Percentiles rank a stretch among this genome's conserved stretches.
phyloP scores from a whole-genome alignment of 2,797 vertebrate species.

The Intellagama lesueurii region DNA sequence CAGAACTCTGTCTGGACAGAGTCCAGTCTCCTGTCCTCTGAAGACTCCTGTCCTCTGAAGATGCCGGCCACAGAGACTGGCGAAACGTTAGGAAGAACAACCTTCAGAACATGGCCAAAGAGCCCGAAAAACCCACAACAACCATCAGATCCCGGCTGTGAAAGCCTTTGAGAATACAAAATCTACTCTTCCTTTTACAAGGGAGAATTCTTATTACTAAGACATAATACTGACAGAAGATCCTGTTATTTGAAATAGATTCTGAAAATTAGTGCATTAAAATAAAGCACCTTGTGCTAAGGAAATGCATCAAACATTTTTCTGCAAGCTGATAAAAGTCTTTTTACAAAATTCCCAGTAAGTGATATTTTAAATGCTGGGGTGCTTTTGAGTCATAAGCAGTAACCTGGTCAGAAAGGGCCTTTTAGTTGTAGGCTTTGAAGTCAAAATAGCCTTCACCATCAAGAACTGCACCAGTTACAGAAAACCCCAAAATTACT shows the following conservation, averaged over 20 bases:
- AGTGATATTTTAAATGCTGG: conserved; percentile 24
- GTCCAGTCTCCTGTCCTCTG: too few species aligned
- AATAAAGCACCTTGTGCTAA: conserved; percentile 29
- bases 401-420: not conserved
- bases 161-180: too few species aligned
- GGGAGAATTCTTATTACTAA: conserved; percentile 39
- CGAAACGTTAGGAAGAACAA: too few species aligned
- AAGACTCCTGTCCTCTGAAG: too few species aligned
- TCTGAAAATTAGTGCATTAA: not conserved
- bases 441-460: not conserved
- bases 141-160: too few species aligned
- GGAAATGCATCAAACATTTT: not conserved
- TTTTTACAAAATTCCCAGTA: conserved; percentile 15
- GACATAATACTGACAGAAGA: conserved; percentile 34
- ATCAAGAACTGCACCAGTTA: not conserved
- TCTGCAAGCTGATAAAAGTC: conserved; percentile 31
- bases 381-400: conserved; percentile 15
- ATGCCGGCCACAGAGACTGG: too few species aligned
- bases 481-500: not conserved
- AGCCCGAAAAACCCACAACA: too few species aligned
- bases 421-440: not conserved
- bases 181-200: not conserved
- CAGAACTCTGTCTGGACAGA: too few species aligned
- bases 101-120: too few species aligned
- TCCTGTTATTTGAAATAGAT: conserved; percentile 20